Evolutionary conservation across 2,888 invertebrate species (phyloP).

Genomic region (Arge pagana): DNA sequence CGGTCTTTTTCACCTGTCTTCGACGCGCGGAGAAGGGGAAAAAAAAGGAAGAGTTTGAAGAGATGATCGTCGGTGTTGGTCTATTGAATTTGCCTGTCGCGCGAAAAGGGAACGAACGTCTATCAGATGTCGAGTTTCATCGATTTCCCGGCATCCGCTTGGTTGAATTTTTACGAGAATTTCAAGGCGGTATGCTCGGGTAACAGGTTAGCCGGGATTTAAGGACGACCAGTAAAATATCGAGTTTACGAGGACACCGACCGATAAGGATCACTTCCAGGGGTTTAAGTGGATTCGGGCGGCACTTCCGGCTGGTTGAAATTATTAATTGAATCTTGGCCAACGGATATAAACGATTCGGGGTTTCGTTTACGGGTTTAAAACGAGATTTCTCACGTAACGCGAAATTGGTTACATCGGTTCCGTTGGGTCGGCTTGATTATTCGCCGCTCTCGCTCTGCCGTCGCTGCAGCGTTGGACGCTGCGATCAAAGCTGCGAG

Average conservation of each 20-base stretch:
- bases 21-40: too few species aligned
- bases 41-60: too few species aligned
- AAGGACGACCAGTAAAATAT: constrained; percentile 5
- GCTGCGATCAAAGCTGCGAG: too few species aligned
- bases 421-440: too few species aligned
- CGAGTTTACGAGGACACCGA: constrained; percentile 11
- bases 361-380: constrained; percentile 3
- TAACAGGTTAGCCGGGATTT: constrained; percentile 7
- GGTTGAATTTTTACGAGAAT: constrained; percentile 13
- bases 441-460: too few species aligned
- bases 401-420: too few species aligned
- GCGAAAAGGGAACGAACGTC: too few species aligned
- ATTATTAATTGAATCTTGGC: constrained; percentile 12
- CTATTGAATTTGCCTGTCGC: too few species aligned
- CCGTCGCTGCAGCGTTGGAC: too few species aligned
- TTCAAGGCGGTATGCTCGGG: background rate
- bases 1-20: too few species aligned
- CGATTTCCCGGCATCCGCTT: background rate
- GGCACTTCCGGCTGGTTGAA: background rate
- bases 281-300: background rate
- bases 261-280: constrained; percentile 14
- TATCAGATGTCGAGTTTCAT: background rate
- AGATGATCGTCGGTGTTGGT: too few species aligned
- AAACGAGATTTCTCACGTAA: constrained; percentile 10
- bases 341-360: constrained; percentile 9